Evolutionary conservation across 2,113 vertebrate species (phyloP).

Genomic region (Scolopax mira): DNA sequence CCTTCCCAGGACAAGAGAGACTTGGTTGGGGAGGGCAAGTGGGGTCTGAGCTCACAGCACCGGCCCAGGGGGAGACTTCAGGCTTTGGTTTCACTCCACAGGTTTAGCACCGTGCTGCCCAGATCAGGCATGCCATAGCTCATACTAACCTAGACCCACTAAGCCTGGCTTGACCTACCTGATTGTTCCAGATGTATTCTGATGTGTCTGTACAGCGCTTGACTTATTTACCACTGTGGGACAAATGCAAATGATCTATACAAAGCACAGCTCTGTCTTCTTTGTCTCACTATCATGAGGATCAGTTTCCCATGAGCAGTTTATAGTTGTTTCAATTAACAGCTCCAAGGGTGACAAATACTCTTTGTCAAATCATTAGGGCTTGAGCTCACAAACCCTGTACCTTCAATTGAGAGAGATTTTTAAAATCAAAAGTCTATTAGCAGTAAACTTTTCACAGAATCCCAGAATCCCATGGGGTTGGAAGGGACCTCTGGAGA

Average conservation of each 20-base stretch:
- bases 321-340: not conserved
- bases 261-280: not conserved
- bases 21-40: not conserved
- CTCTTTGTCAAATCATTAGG: not conserved
- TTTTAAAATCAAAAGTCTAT: not conserved
- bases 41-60: not conserved
- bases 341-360: not conserved
- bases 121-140: not conserved
- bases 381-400: not conserved
- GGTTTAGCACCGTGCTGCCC: not conserved
- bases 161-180: constrained; percentile 35
- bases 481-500: no score
- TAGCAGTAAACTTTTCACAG: not conserved
- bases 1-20: not conserved
- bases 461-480: no score
- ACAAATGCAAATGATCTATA: constrained; percentile 20
- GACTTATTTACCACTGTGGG: not conserved
- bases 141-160: constrained; percentile 31
- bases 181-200: not conserved
- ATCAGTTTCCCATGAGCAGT: not conserved
- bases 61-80: rapidly evolving
- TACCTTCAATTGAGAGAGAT: not conserved
- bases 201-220: not conserved
- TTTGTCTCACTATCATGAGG: rapidly evolving
- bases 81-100: not conserved